Evolutionary conservation across 1,140 invertebrate genomes (phyloP).

Genomic region (Brachionus angularis): DNA sequence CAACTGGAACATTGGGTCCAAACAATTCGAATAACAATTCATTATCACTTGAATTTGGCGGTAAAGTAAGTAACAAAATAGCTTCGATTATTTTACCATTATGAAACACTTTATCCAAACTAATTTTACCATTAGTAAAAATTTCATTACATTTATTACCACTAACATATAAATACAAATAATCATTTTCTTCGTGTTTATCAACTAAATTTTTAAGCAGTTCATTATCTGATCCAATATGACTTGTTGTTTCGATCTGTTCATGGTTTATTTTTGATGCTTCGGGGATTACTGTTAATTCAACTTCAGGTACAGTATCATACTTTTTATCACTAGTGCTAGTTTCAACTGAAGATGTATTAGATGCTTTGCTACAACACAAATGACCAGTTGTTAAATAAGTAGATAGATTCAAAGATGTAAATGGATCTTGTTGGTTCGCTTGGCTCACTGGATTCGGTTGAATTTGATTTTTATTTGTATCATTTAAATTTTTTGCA

Average conservation of each 20-base stretch:
- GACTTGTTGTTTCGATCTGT: background rate
- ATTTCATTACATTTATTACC: slow-evolving; percentile 6
- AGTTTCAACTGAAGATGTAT: background rate
- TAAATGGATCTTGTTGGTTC: too few relatives aligned
- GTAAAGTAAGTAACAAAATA: slow-evolving; percentile 23
- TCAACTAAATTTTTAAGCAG: background rate
- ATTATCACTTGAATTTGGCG: background rate
- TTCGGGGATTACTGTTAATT: background rate
- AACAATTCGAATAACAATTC: slow-evolving; percentile 13
- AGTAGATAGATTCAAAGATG: too few relatives aligned
- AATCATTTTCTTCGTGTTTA: background rate
- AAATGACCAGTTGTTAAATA: too few relatives aligned
- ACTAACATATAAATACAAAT: slow-evolving; percentile 38
- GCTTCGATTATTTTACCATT: slow-evolving; percentile 23
- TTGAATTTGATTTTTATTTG: too few relatives aligned
- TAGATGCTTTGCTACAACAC: background rate
- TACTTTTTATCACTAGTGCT: background rate
- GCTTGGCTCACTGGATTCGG: too few relatives aligned
- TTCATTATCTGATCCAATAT: background rate
- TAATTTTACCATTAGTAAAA: slow-evolving; percentile 25
- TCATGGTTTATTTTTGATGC: background rate
- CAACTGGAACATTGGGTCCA: slow-evolving; percentile 12
- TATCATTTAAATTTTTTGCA: too few relatives aligned
- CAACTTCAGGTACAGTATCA: background rate
- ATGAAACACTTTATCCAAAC: slow-evolving; percentile 13